Percentiles rank a stretch among this genome's conserved stretches.
Conservation (phyloP, 2,888 invertebrate species). For the Ectobius pallidus region DNA sequence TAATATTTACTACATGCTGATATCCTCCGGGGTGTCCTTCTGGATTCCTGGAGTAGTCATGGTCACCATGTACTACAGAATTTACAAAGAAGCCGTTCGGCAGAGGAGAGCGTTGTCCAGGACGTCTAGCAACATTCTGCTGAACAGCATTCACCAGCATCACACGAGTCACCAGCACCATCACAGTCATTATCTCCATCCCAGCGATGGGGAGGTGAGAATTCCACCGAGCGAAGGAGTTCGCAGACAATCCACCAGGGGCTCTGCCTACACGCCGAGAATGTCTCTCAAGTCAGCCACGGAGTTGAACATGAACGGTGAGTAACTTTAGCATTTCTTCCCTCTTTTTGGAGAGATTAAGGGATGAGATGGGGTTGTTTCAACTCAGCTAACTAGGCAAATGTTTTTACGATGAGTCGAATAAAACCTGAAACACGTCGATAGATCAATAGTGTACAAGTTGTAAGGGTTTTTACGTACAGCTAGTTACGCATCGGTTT, state of each 20-base stretch:
- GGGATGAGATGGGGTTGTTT: too few species aligned
- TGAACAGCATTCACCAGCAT: constrained; percentile 84
- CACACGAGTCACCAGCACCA: constrained; percentile 72
- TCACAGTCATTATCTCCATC: constrained; percentile 65
- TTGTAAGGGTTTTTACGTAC: too few species aligned
- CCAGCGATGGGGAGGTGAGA: constrained; percentile 63
- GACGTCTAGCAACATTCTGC: constrained; percentile 84
- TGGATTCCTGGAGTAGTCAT: constrained; percentile 93
- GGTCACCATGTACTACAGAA: constrained; percentile 89
- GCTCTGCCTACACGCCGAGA: constrained; percentile 54
- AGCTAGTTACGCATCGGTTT: too few species aligned
- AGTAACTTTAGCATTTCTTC: constrained; percentile 50
- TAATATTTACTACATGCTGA: constrained; percentile 84
- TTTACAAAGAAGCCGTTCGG: constrained; percentile 82
- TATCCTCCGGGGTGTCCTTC: constrained; percentile 89
- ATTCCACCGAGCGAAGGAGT: constrained; percentile 63
- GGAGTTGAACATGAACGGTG: constrained; percentile 74
- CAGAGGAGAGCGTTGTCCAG: constrained; percentile 82
- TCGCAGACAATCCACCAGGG: constrained; percentile 62
- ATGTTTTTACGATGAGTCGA: too few species aligned
- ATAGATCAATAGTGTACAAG: too few species aligned
- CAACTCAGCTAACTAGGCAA: too few species aligned
- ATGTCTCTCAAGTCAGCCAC: constrained; percentile 64
- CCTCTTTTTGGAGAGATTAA: background rate
- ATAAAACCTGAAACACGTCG: too few species aligned